Evolutionary conservation across 1,140 invertebrate genomes (phyloP).

Genomic region (Atopsyche davidsoni): DNA sequence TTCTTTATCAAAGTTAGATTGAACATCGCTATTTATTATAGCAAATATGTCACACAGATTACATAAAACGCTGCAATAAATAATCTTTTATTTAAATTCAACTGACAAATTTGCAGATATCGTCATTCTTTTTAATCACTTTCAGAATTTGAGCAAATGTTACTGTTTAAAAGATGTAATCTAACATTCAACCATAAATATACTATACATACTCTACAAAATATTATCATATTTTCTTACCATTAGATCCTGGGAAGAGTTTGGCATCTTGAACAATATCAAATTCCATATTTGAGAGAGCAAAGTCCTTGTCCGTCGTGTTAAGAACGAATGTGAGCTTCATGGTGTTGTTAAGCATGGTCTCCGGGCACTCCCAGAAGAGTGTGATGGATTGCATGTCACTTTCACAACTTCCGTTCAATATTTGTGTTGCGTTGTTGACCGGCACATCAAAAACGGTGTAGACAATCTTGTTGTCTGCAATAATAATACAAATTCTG

Average conservation of each 20-base stretch:
- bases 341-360: slow-evolving; percentile 31
- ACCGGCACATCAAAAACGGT: slow-evolving; percentile 43
- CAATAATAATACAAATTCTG: slow-evolving; percentile 14
- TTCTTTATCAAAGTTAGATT: no score
- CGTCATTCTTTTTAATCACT: no score
- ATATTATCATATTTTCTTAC: slow-evolving; percentile 11
- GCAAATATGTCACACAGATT: no score
- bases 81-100: no score
- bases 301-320: slow-evolving; percentile 38
- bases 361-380: slow-evolving; percentile 37
- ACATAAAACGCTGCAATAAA: no score
- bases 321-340: slow-evolving; percentile 46
- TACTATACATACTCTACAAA: no score
- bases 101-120: no score
- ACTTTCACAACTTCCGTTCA: slow-evolving; percentile 42
- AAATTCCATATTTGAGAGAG: slow-evolving; percentile 35
- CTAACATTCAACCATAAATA: slow-evolving; percentile 1
- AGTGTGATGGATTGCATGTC: slow-evolving; percentile 43
- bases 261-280: slow-evolving; percentile 29
- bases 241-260: slow-evolving; percentile 21
- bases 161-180: slow-evolving; percentile 12
- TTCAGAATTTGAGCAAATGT: no score
- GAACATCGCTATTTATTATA: no score
- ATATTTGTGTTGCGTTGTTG: slow-evolving; percentile 36
- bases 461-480: slow-evolving; percentile 30